A percentile compares a stretch with the other conserved stretches of the same genome.
These are phyloP conservation scores for Aix galericulata DNA, from an alignment of 2,113 vertebrate species.

Conservation along the genomic window DNA sequence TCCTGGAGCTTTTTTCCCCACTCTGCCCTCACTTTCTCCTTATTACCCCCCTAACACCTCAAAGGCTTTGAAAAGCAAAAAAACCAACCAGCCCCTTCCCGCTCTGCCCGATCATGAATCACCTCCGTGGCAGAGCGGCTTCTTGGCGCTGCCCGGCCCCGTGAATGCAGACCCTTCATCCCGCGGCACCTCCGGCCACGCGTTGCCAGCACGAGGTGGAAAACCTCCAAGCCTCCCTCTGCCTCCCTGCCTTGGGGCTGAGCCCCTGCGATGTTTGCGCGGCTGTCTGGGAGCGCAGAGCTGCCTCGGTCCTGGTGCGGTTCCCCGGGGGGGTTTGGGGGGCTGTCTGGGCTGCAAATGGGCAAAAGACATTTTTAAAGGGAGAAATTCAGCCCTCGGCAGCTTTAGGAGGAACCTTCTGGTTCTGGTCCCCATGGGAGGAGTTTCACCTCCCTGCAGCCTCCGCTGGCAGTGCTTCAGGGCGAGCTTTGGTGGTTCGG, in stretches of 20 bases:
- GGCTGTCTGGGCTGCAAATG: not conserved
- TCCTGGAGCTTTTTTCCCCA: not conserved
- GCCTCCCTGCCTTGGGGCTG: not conserved
- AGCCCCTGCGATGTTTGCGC: not conserved
- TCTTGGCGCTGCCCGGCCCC: not conserved
- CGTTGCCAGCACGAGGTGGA: not conserved
- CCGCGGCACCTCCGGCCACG: not conserved
- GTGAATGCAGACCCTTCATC: not conserved
- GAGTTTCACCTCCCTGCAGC: not conserved
- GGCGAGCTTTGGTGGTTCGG: not conserved
- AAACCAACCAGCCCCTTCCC: not conserved
- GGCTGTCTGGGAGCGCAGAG: not conserved
- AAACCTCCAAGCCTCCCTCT: constrained; percentile 28
- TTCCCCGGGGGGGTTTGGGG: not conserved
- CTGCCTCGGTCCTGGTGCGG: not conserved
- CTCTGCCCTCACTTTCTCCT: not conserved
- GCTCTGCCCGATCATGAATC: not conserved
- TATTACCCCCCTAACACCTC: not conserved
- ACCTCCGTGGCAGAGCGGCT: not conserved
- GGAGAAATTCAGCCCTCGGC: not conserved
- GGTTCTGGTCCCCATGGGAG: not conserved
- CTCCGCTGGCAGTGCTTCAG: not conserved
- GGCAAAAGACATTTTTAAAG: not conserved
- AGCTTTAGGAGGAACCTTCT: not conserved
- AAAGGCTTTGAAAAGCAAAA: not conserved